Evolutionary conservation across 2,113 vertebrate genomes (phyloP), one percentile per base, ranked within the genome.

Genomic region (Aramus guarauna): DNA sequence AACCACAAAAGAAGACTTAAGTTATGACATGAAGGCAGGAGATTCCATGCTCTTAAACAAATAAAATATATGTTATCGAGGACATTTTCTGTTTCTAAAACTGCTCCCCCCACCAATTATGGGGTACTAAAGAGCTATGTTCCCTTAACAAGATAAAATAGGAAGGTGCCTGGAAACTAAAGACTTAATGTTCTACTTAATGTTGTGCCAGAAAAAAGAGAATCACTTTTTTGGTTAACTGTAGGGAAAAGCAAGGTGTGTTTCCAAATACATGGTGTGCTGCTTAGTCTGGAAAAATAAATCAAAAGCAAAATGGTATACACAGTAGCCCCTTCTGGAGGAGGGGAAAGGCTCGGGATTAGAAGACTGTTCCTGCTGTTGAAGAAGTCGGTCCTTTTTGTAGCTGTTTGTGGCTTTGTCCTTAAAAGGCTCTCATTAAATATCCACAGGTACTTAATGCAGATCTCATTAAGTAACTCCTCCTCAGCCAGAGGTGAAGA

Each of bases 401-500:
- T 73, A 79, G 74, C 78, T 78, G 45, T 74, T 63, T 45, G 48
- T 96, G 90, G 68, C 56, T 94, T 91, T 94, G 88, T 86, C 94
- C 85, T 92, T 85, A 72, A 82, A 93, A 93, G 69, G 69, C 34
- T 85, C 8, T 72, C 9, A 64, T 91, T 75, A 82, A 92, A 77
- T 75, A 87, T 72, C 90, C 24, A 59, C 55, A 64, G 60, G 47
- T 60, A 41, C 59, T 77, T 94, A 81, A 86, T 68, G 37, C 67
- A 67, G 23, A 60, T 71, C 58, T 85, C 48, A 34, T 79, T 68
- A 85, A 85, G 48, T 56, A 88, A 81, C 89, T 92, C 73, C 84
- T 88, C 43, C 85, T 95, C 88, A 94, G 84, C 66, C 91, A 95
- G 69, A 91, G 89, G 89, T 95, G 87, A 93, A 85, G 62, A 94